Evolutionary conservation across 2,113 vertebrate genomes (phyloP), one percentile per base, ranked within the genome.

Genomic region (Albula goreensis): DNA sequence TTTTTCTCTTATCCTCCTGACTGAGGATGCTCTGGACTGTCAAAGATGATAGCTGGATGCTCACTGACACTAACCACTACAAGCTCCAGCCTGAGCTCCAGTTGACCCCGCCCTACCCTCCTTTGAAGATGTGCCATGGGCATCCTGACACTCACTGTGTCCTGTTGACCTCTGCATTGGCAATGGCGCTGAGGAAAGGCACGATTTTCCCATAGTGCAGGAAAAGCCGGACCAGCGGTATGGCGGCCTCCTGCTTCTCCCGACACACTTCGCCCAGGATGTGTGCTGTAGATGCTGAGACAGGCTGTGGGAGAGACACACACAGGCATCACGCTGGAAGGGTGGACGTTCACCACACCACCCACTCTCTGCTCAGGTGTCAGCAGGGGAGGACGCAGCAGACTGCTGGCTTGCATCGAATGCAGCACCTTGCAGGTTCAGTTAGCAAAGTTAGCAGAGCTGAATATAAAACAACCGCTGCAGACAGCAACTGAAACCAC

Each of bases 101-200:
- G 3, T 3, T 22, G 60, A 56, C 31, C 31, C 31, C 31, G 31
- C 31, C 31, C 31, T 1, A 41, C 31, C 9, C 57, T 3, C 57
- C 57, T 15, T 22, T 4, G 3, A 19, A 15, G 15, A 15, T 9
- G 15, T 19, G 3, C 56, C 11, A 15, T 19, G 1, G 7, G 60
- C 60, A 17, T 19, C 0, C 2, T 31, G 53, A 86, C 91, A 96
- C 98, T 99, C 92, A 99, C 98, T 99, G 97, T 83, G 98, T 99
- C 89, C 98, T 96, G 92, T 96, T 97, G 92, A 99, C 96, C 96
- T 99, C 98, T 4, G 98, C 97, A 41, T 95, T 96, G 7, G 98
- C 98, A 51, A 99, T 98, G 91, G 97, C 96, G 51, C 98, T 98
- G 94, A 99, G 96, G 92, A 99, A 99, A 94, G 98, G 98, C 95